Percentiles rank a stretch among this genome's conserved stretches.
phyloP scores from a whole-genome alignment of 2,113 vertebrate species.

The Indicator maculatus region DNA sequence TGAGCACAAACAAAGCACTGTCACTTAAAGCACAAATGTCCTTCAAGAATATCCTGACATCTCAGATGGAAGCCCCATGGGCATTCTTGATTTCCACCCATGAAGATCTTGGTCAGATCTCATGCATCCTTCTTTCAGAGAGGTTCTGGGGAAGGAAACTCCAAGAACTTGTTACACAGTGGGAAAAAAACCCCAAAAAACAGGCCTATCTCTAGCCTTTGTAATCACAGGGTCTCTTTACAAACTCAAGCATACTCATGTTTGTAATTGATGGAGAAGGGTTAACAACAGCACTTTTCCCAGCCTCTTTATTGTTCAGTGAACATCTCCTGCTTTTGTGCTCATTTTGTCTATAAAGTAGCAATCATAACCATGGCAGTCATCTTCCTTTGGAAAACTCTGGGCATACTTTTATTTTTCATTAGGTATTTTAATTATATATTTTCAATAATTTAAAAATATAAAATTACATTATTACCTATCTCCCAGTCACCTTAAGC shows the following conservation, averaged over 20 bases:
- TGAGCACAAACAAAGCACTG: not conserved
- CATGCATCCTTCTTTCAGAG: not conserved
- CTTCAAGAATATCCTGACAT: not conserved
- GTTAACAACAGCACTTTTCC: not conserved
- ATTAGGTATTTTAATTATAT: not conserved
- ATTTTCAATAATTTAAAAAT: not conserved
- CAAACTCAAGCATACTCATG: not conserved
- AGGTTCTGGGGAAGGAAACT: not conserved
- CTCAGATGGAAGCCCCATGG: not conserved
- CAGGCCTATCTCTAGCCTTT: not conserved
- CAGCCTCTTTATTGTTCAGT: not conserved
- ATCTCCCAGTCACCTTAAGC: not conserved
- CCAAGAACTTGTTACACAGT: not conserved
- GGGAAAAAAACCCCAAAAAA: not conserved
- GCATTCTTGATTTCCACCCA: not conserved
- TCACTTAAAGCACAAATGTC: fast-evolving
- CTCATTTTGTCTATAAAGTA: not conserved
- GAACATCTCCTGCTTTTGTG: not conserved
- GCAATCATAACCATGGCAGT: not conserved
- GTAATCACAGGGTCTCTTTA: not conserved
- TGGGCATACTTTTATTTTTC: not conserved
- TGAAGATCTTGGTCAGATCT: not conserved
- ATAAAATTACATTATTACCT: not conserved
- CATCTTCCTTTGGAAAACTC: not conserved
- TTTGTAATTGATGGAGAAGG: not conserved